Conservation (phyloP, 92 coral and sea anemone genomes). For the Epizoanthus illoricatus region DNA sequence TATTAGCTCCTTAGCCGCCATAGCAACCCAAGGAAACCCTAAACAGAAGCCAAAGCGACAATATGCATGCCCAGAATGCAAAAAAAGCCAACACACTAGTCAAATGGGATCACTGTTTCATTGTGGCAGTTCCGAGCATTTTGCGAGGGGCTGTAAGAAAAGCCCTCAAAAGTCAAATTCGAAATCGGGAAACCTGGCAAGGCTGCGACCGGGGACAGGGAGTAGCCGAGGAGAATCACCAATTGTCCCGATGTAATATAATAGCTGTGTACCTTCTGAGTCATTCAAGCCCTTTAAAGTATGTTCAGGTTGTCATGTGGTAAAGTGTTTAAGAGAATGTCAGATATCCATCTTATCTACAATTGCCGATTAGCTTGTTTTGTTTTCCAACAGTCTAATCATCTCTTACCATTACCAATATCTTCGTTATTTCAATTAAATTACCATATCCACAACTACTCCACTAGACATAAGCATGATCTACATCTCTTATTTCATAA, state of each 20-base stretch:
- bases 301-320: slow-evolving; percentile 43
- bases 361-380: too few relatives aligned
- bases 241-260: slow-evolving; percentile 41
- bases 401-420: too few relatives aligned
- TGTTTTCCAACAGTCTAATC: too few relatives aligned
- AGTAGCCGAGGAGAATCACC: slow-evolving; percentile 35
- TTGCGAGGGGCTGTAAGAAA: slow-evolving; percentile 50
- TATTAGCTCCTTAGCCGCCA: background rate
- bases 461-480: too few relatives aligned
- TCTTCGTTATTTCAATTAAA: too few relatives aligned
- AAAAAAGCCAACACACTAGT: background rate
- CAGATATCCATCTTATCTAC: too few relatives aligned
- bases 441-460: too few relatives aligned
- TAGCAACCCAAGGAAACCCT: too few relatives aligned
- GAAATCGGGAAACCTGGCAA: slow-evolving; percentile 41
- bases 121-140: slow-evolving; percentile 42
- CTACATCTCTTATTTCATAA: too few relatives aligned
- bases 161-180: background rate
- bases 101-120: slow-evolving; percentile 35
- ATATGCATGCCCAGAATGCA: slow-evolving; percentile 9
- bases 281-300: slow-evolving; percentile 27
- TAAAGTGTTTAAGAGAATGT: background rate
- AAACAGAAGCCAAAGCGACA: background rate
- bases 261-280: slow-evolving; percentile 31
- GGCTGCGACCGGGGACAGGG: slow-evolving; percentile 57